Evolutionary conservation across 2,113 vertebrate species (phyloP).

Genomic region (Helogale parvula): DNA sequence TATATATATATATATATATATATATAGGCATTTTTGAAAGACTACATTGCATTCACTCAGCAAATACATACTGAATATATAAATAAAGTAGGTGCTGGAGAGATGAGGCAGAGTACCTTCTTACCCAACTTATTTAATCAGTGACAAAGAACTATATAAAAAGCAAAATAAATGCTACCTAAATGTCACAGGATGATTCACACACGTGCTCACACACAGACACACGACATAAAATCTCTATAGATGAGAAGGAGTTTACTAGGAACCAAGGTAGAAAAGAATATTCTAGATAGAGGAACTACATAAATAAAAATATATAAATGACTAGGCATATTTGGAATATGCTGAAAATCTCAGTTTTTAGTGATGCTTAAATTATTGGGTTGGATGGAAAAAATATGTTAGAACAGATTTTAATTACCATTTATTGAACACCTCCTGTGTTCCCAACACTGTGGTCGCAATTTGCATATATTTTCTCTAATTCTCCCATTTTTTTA

Average conservation of each 20-base stretch:
- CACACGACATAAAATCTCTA: background rate
- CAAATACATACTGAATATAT: conserved; percentile 13
- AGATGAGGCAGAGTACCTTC: background rate
- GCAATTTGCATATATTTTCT: background rate
- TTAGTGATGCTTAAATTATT: background rate
- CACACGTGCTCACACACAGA: background rate
- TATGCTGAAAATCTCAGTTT: background rate
- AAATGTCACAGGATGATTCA: background rate
- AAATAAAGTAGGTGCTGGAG: background rate
- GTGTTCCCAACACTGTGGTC: background rate
- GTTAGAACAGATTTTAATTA: background rate
- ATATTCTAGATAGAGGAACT: background rate
- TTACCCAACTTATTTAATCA: background rate
- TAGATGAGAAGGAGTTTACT: background rate
- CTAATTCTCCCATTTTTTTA: background rate
- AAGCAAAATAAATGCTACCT: background rate
- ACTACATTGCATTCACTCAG: background rate
- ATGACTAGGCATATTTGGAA: background rate
- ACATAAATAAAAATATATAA: background rate
- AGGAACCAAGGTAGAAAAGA: background rate
- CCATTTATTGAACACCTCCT: background rate
- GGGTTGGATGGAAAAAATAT: background rate
- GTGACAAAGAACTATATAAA: background rate
- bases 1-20: too few relatives aligned
- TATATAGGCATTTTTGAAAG: background rate